Evolutionary conservation across 2,113 vertebrate genomes (phyloP).

Genomic region (Cyphomyrus plagiostoma): DNA sequence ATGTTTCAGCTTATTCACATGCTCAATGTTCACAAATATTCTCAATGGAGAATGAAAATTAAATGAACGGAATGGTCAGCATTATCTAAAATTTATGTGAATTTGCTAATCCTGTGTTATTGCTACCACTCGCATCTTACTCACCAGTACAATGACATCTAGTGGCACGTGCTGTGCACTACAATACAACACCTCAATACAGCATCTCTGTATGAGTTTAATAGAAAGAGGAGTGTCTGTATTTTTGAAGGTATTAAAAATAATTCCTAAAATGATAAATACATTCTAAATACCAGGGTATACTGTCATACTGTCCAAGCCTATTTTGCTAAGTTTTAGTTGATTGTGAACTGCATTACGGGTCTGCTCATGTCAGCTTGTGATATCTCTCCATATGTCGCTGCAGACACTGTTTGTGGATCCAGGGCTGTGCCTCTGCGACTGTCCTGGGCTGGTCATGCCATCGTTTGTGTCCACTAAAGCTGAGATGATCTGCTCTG

Average conservation of each 20-base stretch:
- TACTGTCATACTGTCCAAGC: neutral
- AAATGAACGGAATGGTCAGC: no score
- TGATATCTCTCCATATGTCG: neutral
- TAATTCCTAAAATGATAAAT: neutral
- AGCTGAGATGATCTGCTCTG: constrained; percentile 93
- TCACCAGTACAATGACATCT: neutral
- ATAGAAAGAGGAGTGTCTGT: neutral
- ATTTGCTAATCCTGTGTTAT: neutral
- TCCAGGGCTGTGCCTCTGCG: constrained; percentile 82
- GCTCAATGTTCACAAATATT: no score
- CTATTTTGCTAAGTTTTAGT: neutral
- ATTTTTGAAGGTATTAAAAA: neutral
- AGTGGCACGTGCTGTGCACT: neutral
- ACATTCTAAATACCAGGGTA: neutral
- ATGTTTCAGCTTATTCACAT: no score
- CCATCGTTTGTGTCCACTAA: constrained; percentile 94
- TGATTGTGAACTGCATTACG: neutral
- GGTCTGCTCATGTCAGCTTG: neutral
- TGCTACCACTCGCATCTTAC: neutral
- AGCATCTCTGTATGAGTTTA: neutral
- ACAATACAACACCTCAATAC: neutral
- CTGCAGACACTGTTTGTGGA: constrained; percentile 88
- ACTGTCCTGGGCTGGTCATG: constrained; percentile 96
- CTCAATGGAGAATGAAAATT: no score
- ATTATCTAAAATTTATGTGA: no score